Conservation (phyloP, 1,140 invertebrate genomes). For the Papilio helenus region DNA sequence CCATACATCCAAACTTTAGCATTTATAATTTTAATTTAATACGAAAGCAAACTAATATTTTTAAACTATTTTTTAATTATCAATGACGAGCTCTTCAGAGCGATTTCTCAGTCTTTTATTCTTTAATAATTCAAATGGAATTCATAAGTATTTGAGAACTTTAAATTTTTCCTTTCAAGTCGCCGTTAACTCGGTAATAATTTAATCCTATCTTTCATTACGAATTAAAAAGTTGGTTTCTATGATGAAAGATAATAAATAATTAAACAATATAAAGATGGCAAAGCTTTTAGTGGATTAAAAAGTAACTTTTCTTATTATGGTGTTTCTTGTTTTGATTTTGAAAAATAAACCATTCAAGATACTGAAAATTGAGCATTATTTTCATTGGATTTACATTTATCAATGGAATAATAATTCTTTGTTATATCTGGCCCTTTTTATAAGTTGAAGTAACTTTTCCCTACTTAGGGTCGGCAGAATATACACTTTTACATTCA, state of each 20-base stretch:
- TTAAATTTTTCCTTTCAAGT: neutral
- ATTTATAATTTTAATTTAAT: too few species aligned
- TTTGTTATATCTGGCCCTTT: neutral
- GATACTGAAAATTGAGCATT: neutral
- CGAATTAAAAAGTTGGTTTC: neutral
- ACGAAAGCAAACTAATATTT: neutral
- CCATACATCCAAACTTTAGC: too few species aligned
- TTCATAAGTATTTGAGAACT: slow-evolving; percentile 16
- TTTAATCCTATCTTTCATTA: neutral
- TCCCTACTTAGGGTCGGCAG: too few species aligned
- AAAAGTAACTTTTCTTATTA: neutral
- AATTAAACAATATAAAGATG: neutral
- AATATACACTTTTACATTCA: too few species aligned
- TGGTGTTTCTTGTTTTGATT: neutral
- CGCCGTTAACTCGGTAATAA: neutral
- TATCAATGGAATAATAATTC: neutral
- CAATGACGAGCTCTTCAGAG: neutral
- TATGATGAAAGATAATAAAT: neutral
- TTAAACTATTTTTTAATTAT: neutral
- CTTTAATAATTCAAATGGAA: slow-evolving; percentile 12
- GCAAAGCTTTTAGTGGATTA: neutral
- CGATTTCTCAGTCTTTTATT: neutral
- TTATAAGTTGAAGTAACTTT: neutral
- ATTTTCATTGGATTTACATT: slow-evolving; percentile 7
- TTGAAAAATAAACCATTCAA: neutral